Conservation (phyloP, 2,797 vertebrate species). For the Apodemus agrarius region DNA sequence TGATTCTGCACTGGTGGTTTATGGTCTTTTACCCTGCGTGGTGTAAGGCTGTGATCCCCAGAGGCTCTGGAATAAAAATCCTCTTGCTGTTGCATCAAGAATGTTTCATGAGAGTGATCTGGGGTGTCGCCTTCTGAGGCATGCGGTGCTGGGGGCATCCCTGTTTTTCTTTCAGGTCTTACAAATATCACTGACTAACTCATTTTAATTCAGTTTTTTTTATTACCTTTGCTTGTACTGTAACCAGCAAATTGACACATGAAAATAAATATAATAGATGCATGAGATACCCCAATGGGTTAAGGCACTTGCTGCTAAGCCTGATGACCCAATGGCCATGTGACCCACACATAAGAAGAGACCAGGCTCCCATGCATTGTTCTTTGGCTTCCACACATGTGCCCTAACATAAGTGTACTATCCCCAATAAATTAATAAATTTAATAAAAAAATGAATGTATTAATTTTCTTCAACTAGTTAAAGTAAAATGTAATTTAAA, state of each 20-base stretch:
- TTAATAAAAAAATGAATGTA: neutral
- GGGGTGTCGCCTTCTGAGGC: too few species aligned
- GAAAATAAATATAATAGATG: conserved; percentile 32
- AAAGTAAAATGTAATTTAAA: conserved; percentile 60
- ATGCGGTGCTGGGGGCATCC: too few species aligned
- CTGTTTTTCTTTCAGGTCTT: too few species aligned
- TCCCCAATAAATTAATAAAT: neutral
- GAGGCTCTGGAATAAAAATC: too few species aligned
- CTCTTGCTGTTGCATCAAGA: too few species aligned
- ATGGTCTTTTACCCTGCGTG: too few species aligned
- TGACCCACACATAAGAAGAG: neutral
- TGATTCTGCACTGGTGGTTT: too few species aligned
- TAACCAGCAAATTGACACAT: conserved; percentile 40
- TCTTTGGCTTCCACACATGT: neutral
- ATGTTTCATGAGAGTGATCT: too few species aligned
- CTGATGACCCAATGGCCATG: neutral
- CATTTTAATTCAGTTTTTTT: conserved; percentile 46
- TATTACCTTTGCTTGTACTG: conserved; percentile 18
- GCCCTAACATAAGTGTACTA: neutral
- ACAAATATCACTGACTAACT: neutral
- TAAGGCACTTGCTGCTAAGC: neutral
- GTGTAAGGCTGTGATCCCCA: too few species aligned
- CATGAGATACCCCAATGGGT: neutral
- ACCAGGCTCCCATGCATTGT: neutral
- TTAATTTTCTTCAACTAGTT: conserved; percentile 62